Percentiles rank a stretch among this genome's conserved stretches.
Conservation (phyloP, 2,888 invertebrate species). For the Rutpela maculata region DNA sequence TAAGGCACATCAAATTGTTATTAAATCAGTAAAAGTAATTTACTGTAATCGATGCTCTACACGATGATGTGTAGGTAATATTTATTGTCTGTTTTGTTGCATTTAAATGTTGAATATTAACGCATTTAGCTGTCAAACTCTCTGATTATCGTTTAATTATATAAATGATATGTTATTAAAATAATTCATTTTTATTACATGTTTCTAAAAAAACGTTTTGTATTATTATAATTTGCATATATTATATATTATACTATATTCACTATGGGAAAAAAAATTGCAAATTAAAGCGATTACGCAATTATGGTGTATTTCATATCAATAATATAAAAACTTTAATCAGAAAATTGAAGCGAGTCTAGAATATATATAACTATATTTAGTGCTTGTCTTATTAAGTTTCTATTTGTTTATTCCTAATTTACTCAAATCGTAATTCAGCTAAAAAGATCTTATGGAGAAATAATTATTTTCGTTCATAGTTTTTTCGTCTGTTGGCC, state of each 20-base stretch:
- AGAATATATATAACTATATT: too few relatives aligned
- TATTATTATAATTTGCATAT: background rate
- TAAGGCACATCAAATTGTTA: constrained; percentile 33
- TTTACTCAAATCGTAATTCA: too few relatives aligned
- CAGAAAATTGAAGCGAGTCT: too few relatives aligned
- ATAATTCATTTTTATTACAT: background rate
- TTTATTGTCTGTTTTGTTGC: background rate
- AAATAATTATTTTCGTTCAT: too few relatives aligned
- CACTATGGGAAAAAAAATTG: background rate
- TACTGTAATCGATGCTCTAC: background rate
- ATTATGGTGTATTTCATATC: too few relatives aligned
- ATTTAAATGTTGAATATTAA: background rate
- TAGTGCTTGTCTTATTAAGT: too few relatives aligned
- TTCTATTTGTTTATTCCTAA: too few relatives aligned
- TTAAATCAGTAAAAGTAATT: constrained; percentile 27
- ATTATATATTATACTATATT: background rate
- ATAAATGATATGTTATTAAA: background rate
- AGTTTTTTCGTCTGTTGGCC: too few relatives aligned
- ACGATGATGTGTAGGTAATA: background rate
- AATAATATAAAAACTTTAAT: too few relatives aligned
- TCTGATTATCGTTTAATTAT: background rate
- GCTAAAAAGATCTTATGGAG: too few relatives aligned
- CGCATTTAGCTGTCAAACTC: background rate
- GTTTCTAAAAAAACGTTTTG: background rate
- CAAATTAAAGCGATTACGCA: background rate